phyloP scores from a whole-genome alignment of 2,797 vertebrate genomes.

The Mormyrus proboscirostris region DNA sequence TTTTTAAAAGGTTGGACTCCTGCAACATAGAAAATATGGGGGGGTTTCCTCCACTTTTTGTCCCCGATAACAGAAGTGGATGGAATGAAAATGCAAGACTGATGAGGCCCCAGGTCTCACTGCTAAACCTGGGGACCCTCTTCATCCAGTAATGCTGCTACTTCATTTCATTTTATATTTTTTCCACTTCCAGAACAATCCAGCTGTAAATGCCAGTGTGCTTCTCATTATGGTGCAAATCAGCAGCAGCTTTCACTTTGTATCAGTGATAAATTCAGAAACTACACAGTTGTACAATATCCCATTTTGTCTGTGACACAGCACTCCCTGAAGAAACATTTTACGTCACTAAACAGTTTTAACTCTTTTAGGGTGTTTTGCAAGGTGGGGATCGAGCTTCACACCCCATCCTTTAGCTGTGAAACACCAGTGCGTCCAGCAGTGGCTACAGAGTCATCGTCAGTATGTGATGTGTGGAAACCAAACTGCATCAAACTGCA shows the following conservation, averaged over 20 bases:
- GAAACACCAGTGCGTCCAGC: neutral
- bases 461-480: neutral
- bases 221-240: slow-evolving; percentile 27
- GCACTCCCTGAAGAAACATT: neutral
- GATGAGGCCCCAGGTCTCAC: neutral
- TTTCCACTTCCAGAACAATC: slow-evolving; percentile 17
- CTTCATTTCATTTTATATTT: slow-evolving; percentile 16
- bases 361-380: neutral
- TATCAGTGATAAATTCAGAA: neutral
- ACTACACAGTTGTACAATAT: neutral
- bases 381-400: neutral
- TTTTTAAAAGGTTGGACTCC: neutral
- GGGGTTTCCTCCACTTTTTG: neutral
- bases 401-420: neutral
- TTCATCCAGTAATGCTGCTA: slow-evolving; percentile 32
- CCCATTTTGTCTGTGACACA: neutral
- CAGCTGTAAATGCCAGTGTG: slow-evolving; percentile 12
- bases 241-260: slow-evolving; percentile 9
- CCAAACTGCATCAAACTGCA: neutral
- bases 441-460: neutral
- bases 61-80: neutral
- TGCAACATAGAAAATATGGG: neutral
- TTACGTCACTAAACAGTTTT: neutral
- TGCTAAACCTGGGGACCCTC: neutral
- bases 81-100: neutral